phyloP scores from a whole-genome alignment of 2,797 vertebrate species.

The Anguilla anguilla region DNA sequence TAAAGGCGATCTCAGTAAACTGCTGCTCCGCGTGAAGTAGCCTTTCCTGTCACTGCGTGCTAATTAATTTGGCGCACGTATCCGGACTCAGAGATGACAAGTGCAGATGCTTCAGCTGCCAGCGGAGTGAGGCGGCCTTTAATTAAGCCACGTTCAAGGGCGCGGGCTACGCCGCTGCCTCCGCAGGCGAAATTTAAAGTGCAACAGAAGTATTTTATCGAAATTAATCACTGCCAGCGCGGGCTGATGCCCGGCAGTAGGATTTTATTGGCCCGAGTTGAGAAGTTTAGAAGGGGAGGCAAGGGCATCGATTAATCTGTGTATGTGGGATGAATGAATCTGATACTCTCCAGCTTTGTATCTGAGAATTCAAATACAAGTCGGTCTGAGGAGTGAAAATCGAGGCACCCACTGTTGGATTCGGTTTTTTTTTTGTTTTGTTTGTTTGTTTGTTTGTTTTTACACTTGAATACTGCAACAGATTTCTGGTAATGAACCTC shows the following conservation, averaged over 20 bases:
- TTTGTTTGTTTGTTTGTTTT: neutral
- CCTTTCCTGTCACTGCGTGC: neutral
- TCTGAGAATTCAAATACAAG: neutral
- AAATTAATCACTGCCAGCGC: neutral
- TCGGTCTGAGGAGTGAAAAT: neutral
- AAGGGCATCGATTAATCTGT: neutral
- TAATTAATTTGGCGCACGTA: constrained; percentile 9
- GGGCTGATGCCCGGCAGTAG: neutral
- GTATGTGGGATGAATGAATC: neutral
- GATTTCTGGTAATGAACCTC: neutral
- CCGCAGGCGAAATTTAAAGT: neutral
- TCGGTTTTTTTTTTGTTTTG: neutral
- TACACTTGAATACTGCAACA: neutral
- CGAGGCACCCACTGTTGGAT: neutral
- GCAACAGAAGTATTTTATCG: neutral
- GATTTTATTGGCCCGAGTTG: neutral
- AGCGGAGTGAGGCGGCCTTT: constrained; percentile 36
- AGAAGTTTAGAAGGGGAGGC: neutral
- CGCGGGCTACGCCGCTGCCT: neutral
- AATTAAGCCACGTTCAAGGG: constrained; percentile 26
- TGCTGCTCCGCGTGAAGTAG: neutral
- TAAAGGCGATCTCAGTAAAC: neutral
- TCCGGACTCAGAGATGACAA: constrained; percentile 52
- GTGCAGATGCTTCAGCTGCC: constrained; percentile 24
- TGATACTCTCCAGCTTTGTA: neutral